Evolutionary conservation across 2,113 vertebrate genomes (phyloP).

Genomic region (Chloebia gouldiae): DNA sequence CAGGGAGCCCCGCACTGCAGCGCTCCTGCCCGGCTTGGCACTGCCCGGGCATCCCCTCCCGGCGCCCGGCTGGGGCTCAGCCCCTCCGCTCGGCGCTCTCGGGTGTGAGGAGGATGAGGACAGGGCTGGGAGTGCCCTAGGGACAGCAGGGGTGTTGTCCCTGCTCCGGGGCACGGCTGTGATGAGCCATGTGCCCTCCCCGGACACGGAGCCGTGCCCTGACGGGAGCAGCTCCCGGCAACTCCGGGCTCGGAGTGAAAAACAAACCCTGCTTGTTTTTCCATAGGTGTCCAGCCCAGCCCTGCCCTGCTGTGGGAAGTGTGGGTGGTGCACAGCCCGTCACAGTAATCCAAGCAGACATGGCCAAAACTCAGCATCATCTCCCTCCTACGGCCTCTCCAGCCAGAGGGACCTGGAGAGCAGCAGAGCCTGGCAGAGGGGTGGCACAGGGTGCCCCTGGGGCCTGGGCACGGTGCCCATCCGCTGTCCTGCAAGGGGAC

Average conservation of each 20-base stretch:
- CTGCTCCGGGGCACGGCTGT: rapidly evolving
- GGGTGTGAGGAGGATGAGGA: rapidly evolving
- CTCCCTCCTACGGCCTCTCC: not conserved
- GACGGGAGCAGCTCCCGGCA: not conserved
- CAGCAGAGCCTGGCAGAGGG: not conserved
- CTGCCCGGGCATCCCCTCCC: not conserved
- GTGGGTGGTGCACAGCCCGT: not conserved
- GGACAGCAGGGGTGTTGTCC: not conserved
- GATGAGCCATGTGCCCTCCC: not conserved
- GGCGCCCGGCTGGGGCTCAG: not conserved
- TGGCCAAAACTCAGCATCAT: not conserved
- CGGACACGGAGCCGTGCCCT: not conserved
- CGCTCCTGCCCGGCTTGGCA: not conserved
- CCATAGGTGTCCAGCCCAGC: not conserved
- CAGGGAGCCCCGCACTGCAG: not conserved
- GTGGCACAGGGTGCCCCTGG: not conserved
- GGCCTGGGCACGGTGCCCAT: not conserved
- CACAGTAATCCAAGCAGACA: not conserved
- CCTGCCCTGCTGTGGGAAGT: not conserved
- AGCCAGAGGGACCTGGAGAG: not conserved
- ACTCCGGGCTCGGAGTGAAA: not conserved
- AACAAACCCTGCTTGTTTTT: not conserved
- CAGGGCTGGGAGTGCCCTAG: not conserved
- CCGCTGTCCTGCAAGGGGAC: not conserved
- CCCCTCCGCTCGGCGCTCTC: not conserved